Evolutionary conservation across 2,888 invertebrate species (phyloP).

Genomic region (Hemithea aestivaria): DNA sequence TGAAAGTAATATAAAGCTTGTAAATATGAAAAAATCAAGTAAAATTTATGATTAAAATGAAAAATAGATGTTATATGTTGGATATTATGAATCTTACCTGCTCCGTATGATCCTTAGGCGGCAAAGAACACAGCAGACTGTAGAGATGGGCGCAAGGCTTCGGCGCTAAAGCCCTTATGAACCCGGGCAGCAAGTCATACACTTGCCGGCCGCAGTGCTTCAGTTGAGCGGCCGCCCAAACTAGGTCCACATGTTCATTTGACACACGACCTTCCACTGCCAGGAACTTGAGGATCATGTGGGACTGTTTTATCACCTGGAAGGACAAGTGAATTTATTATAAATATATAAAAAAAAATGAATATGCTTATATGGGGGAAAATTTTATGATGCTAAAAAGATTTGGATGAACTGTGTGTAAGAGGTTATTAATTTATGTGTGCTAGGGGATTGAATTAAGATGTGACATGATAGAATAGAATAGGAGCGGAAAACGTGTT

Average conservation of each 20-base stretch:
- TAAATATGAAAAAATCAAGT: too few species aligned
- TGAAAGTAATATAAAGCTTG: too few species aligned
- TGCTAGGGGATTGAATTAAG: too few species aligned
- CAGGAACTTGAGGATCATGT: constrained; percentile 93
- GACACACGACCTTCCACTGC: constrained; percentile 95
- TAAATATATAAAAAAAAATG: too few species aligned
- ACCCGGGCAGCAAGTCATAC: constrained; percentile 92
- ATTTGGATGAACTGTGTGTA: too few species aligned
- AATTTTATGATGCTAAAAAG: too few species aligned
- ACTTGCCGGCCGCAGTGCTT: constrained; percentile 97
- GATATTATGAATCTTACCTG: constrained; percentile 75
- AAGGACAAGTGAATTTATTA: too few species aligned
- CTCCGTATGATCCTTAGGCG: constrained; percentile 95
- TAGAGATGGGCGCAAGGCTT: constrained; percentile 94
- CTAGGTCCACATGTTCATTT: constrained; percentile 93
- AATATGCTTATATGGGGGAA: too few species aligned
- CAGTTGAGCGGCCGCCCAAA: constrained; percentile 96
- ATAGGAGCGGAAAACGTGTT: too few species aligned
- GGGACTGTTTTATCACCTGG: constrained; percentile 95
- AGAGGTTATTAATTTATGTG: too few species aligned
- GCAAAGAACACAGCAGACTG: constrained; percentile 90
- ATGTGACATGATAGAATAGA: too few species aligned
- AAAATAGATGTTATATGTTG: background rate
- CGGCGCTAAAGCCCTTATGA: constrained; percentile 93
- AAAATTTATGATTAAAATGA: too few species aligned